These are phyloP conservation scores for Metacarcinus magister DNA, from an alignment of 2,888 invertebrate genomes.

Conservation along the genomic window DNA sequence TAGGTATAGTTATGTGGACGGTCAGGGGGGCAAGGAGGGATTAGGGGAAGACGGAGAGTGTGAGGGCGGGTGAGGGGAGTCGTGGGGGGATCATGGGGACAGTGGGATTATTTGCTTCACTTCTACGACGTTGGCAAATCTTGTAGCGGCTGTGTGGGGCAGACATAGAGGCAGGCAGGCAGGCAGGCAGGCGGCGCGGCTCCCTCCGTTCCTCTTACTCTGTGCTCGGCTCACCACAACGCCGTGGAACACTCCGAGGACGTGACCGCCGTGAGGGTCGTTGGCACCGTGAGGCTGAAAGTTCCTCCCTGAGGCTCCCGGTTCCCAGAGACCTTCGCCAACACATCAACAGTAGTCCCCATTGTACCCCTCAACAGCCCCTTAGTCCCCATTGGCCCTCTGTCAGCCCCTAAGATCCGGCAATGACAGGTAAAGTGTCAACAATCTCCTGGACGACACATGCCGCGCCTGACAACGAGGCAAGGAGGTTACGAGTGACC, in stretches of 20 bases:
- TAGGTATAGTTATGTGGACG: background rate
- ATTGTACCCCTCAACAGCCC: too few relatives aligned
- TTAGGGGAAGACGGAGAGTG: background rate
- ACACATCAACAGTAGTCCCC: too few relatives aligned
- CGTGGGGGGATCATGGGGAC: background rate
- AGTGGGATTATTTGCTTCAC: slow-evolving; percentile 15
- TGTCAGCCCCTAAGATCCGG: background rate
- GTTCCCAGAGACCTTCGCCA: background rate
- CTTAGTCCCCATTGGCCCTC: background rate
- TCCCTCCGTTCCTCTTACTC: background rate
- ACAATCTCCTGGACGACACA: background rate
- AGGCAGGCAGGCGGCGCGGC: background rate
- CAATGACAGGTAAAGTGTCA: background rate
- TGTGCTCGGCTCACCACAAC: background rate
- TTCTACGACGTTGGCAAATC: slow-evolving; percentile 10
- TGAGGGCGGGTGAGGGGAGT: background rate
- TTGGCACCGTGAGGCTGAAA: background rate
- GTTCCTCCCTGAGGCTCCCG: background rate
- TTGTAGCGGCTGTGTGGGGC: background rate
- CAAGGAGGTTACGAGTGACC: background rate
- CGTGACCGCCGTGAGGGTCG: background rate
- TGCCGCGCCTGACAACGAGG: slow-evolving; percentile 28
- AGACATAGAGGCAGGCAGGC: background rate
- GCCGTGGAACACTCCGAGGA: background rate
- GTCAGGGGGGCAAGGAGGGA: background rate